Evolutionary conservation across 2,113 vertebrate genomes (phyloP).

Genomic region (Sclerurus mexicanus): DNA sequence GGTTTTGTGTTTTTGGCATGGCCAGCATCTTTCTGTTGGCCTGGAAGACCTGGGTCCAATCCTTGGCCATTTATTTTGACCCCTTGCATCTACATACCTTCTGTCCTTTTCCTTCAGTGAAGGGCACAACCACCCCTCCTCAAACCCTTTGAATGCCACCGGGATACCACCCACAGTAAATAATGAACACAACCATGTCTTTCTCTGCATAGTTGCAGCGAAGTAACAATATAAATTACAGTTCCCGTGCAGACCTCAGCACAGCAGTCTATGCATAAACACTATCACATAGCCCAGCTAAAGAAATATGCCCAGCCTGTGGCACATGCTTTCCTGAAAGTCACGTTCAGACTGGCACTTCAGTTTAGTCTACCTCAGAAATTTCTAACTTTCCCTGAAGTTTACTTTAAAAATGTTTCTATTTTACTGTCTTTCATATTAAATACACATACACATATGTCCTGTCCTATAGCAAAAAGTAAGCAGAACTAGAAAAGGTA

Average conservation of each 20-base stretch:
- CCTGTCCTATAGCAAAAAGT: not conserved
- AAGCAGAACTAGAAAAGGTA: not conserved
- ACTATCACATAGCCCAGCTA: not conserved
- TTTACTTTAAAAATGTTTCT: not conserved
- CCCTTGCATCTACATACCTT: not conserved
- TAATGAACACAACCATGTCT: accelerated
- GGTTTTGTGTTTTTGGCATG: not conserved
- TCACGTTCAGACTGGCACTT: not conserved
- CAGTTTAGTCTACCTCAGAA: not conserved
- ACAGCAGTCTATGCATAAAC: not conserved
- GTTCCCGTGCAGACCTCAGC: not conserved
- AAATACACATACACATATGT: not conserved
- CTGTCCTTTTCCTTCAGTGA: not conserved
- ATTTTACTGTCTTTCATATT: not conserved
- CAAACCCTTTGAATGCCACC: not conserved
- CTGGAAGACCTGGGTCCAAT: not conserved
- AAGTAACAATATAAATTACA: not conserved
- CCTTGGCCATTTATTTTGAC: not conserved
- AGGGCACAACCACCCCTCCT: not conserved
- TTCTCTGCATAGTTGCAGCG: not conserved
- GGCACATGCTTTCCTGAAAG: not conserved
- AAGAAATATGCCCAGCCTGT: not conserved
- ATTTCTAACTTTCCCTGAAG: not conserved
- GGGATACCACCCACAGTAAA: not conserved
- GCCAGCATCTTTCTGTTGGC: not conserved